Conservation (phyloP, 2,888 invertebrate genomes). For the Emesis furor region DNA sequence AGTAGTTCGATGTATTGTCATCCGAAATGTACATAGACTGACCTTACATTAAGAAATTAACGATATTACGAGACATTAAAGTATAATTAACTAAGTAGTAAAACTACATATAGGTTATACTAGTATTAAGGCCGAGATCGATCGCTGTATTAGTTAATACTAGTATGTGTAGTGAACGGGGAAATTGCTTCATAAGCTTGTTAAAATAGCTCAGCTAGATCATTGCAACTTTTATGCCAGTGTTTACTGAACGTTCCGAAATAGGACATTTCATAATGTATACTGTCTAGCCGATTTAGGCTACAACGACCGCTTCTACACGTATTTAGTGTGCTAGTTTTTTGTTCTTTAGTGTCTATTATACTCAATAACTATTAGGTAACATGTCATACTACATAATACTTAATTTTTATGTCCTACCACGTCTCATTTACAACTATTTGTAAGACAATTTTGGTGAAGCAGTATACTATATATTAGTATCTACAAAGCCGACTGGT, state of each 20-base stretch:
- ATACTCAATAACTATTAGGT: too few relatives aligned
- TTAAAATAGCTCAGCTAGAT: slow-evolving; percentile 76
- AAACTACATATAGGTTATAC: slow-evolving; percentile 30
- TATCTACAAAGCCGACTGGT: too few relatives aligned
- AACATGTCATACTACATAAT: too few relatives aligned
- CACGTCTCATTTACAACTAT: too few relatives aligned
- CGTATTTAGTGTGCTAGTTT: background rate
- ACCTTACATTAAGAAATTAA: background rate
- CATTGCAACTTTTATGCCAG: slow-evolving; percentile 61
- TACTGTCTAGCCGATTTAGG: background rate
- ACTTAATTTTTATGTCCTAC: too few relatives aligned
- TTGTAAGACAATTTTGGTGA: too few relatives aligned
- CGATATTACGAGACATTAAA: slow-evolving; percentile 5
- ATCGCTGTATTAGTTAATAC: slow-evolving; percentile 59
- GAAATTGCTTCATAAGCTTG: slow-evolving; percentile 79
- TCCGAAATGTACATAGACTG: background rate
- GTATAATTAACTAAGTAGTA: slow-evolving; percentile 18
- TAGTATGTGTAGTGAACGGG: slow-evolving; percentile 62
- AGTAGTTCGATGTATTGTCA: background rate
- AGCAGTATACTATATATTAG: too few relatives aligned
- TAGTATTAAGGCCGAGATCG: slow-evolving; percentile 39
- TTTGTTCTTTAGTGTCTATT: background rate
- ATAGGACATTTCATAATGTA: slow-evolving; percentile 28
- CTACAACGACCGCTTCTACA: background rate
- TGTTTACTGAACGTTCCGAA: slow-evolving; percentile 47